Percentiles rank a stretch among this genome's conserved stretches.
Evolutionary conservation across 1,140 invertebrate species (phyloP).

Genomic region (Drosophila gunungcola): DNA sequence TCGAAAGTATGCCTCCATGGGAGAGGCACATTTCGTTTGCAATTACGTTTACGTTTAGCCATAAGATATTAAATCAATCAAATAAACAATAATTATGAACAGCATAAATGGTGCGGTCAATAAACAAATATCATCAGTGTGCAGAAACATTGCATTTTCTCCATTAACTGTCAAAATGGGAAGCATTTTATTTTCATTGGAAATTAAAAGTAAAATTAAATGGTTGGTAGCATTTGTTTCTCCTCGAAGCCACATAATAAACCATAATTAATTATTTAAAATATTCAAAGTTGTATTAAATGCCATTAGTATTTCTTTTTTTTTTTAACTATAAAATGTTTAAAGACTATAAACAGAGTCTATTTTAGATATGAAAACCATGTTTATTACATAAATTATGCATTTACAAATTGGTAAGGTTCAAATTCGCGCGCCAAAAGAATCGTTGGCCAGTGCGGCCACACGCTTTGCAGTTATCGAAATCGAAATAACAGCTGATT

Average conservation of each 20-base stretch:
- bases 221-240: no score
- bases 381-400: no score
- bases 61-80: conserved; percentile 50
- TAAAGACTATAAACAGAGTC: no score
- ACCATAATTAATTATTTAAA: no score
- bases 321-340: no score
- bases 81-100: conserved; percentile 32
- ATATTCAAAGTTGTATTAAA: no score
- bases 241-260: no score
- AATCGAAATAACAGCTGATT: conserved; percentile 20
- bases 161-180: no score
- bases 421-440: neutral
- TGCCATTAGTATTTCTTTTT: no score
- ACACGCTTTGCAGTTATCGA: neutral
- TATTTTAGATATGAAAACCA: no score
- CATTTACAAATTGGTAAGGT: neutral
- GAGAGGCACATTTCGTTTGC: conserved; percentile 35
- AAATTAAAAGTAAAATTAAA: no score
- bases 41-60: conserved; percentile 27
- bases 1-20: conserved; percentile 10
- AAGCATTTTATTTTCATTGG: no score
- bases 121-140: conserved; percentile 22
- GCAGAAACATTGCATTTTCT: neutral
- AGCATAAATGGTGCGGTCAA: conserved; percentile 13
- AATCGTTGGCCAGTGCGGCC: neutral